phyloP scores from a whole-genome alignment of 1,140 invertebrate species.

The Luehdorfia chinensis region DNA sequence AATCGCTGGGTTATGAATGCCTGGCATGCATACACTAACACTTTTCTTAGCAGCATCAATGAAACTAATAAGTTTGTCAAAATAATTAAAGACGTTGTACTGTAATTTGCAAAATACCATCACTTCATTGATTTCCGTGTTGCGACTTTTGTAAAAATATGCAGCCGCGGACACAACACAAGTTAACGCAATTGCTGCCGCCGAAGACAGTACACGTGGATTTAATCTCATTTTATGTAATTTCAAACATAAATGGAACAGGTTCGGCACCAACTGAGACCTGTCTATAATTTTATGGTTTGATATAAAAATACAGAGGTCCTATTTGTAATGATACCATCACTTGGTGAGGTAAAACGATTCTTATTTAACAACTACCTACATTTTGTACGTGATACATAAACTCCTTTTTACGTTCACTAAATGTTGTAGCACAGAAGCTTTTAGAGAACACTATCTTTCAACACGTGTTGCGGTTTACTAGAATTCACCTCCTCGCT shows the following conservation, averaged over 20 bases:
- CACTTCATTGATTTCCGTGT: slow-evolving; percentile 63
- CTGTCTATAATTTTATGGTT: slow-evolving; percentile 54
- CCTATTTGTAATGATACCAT: slow-evolving; percentile 19
- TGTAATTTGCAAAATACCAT: slow-evolving; percentile 72
- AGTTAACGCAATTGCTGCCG: slow-evolving; percentile 53
- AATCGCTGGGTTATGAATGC: slow-evolving; percentile 66
- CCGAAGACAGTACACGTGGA: slow-evolving; percentile 52
- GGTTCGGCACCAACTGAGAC: slow-evolving; percentile 32
- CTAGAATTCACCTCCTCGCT: no score
- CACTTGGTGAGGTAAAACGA: slow-evolving; percentile 17
- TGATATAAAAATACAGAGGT: slow-evolving; percentile 59
- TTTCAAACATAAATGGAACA: slow-evolving; percentile 53
- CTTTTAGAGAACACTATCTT: no score
- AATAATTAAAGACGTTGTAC: slow-evolving; percentile 61
- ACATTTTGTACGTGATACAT: slow-evolving; percentile 14
- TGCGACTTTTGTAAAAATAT: slow-evolving; percentile 60
- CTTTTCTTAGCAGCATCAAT: slow-evolving; percentile 52
- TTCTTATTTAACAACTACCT: slow-evolving; percentile 41
- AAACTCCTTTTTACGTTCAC: not conserved
- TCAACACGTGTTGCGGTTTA: no score
- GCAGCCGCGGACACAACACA: slow-evolving; percentile 63
- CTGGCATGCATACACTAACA: slow-evolving; percentile 65
- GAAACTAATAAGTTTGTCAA: slow-evolving; percentile 65
- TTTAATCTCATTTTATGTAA: slow-evolving; percentile 66
- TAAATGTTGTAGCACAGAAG: no score